Percentiles rank a stretch among this genome's conserved stretches.
Evolutionary conservation across 2,113 vertebrate genomes (phyloP).

Genomic region (Hemibagrus wyckioides): DNA sequence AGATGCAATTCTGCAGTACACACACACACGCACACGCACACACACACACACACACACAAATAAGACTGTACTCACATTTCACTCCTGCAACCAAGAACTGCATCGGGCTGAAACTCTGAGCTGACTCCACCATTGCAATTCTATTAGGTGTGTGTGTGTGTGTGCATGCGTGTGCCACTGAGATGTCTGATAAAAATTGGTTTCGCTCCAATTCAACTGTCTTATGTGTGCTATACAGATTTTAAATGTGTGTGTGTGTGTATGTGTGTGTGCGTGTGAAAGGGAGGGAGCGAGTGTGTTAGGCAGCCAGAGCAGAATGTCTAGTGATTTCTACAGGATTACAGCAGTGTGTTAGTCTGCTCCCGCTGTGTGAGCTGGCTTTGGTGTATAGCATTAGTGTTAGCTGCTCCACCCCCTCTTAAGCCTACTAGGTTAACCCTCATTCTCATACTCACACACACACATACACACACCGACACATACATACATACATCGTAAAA

Average conservation of each 20-base stretch:
- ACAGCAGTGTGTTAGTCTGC: slow-evolving; percentile 19
- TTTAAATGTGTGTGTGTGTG: slow-evolving; percentile 28
- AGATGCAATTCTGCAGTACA: neutral
- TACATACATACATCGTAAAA: neutral
- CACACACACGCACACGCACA: slow-evolving; percentile 24
- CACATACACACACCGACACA: slow-evolving; percentile 23
- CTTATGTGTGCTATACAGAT: slow-evolving; percentile 21
- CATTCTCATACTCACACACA: slow-evolving; percentile 9
- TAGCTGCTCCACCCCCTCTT: slow-evolving; percentile 39
- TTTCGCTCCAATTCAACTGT: slow-evolving; percentile 20
- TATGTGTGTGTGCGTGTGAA: slow-evolving; percentile 4
- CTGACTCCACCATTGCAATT: slow-evolving; percentile 27
- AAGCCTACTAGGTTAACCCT: slow-evolving; percentile 37
- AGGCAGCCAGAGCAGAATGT: slow-evolving; percentile 2
- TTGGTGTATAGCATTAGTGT: slow-evolving; percentile 44
- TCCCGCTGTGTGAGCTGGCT: slow-evolving; percentile 36
- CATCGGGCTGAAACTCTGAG: slow-evolving; percentile 33
- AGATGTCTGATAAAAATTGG: slow-evolving; percentile 29
- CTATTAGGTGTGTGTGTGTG: neutral
- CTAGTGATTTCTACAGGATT: slow-evolving; percentile 18
- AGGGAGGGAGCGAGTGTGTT: neutral
- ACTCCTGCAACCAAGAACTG: slow-evolving; percentile 46
- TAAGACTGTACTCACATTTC: slow-evolving; percentile 44
- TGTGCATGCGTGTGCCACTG: neutral
- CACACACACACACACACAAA: slow-evolving; percentile 27